A percentile compares a stretch with the other conserved stretches of the same genome.
These are phyloP conservation scores for Phenganax subtilis DNA, from an alignment of 92 coral and sea anemone species.

Conservation along the genomic window DNA sequence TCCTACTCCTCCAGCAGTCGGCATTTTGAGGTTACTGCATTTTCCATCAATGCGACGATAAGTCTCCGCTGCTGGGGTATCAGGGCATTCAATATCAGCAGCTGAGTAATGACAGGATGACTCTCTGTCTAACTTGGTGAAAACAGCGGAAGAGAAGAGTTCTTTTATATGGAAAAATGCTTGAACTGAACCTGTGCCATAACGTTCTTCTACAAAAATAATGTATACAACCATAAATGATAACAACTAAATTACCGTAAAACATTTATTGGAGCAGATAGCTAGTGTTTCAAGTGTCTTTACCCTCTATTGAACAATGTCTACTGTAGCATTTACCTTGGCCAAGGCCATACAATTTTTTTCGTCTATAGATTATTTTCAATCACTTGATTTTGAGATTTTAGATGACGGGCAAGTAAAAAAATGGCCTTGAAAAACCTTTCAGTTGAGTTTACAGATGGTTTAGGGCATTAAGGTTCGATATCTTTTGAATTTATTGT, in stretches of 20 bases:
- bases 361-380: too few species aligned
- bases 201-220: background rate
- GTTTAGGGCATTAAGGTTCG: too few species aligned
- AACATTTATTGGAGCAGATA: background rate
- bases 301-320: too few species aligned
- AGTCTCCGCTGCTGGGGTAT: background rate
- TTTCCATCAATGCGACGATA: constrained; percentile 25
- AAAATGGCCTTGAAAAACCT: too few species aligned
- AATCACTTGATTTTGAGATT: too few species aligned
- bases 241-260: background rate
- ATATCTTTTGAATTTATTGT: too few species aligned
- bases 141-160: background rate
- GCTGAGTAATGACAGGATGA: background rate
- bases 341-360: too few species aligned
- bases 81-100: background rate
- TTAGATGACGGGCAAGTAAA: too few species aligned
- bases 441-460: too few species aligned
- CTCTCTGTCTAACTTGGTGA: background rate
- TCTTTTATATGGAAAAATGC: background rate
- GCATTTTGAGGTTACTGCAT: constrained; percentile 29
- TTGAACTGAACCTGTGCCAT: background rate
- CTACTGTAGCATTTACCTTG: too few species aligned
- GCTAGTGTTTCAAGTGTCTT: too few species aligned
- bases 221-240: background rate
- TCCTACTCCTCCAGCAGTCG: constrained; percentile 31